These are phyloP conservation scores for Apostichopus parvimensis DNA, from an alignment of 35 echinoderm and acorn worm genomes.

Conservation along the genomic window DNA sequence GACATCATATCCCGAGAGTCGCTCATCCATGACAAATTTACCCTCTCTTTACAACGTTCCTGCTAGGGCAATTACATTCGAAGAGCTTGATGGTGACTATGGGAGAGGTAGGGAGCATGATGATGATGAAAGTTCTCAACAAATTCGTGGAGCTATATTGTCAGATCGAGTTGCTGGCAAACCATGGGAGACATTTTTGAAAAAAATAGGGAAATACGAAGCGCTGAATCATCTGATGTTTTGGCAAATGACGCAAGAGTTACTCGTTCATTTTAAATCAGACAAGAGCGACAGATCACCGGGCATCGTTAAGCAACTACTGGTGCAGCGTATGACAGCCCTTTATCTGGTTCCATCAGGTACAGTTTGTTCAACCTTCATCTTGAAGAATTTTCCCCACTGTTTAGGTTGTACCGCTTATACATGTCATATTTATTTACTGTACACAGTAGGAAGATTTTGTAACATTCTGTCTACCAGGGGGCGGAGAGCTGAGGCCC, in stretches of 20 bases:
- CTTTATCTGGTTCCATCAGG: slow-evolving; percentile 35
- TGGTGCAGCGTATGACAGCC: slow-evolving; percentile 21
- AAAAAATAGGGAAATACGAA: slow-evolving; percentile 8
- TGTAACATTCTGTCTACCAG: no score
- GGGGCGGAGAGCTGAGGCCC: no score
- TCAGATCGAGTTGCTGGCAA: slow-evolving; percentile 80
- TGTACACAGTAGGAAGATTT: no score
- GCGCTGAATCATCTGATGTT: slow-evolving; percentile 75
- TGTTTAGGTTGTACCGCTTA: no score
- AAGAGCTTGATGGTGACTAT: slow-evolving; percentile 5
- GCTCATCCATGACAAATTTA: not conserved
- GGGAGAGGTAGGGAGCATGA: not conserved
- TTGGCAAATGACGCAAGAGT: slow-evolving; percentile 83
- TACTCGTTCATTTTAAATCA: slow-evolving; percentile 29
- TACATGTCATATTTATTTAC: no score
- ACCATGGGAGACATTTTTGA: slow-evolving; percentile 78
- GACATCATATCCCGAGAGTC: not conserved
- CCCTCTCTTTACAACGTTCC: not conserved
- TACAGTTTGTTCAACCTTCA: not conserved
- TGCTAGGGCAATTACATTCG: not conserved
- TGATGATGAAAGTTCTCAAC: not conserved
- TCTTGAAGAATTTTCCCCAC: no score
- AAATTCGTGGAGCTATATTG: slow-evolving; percentile 61
- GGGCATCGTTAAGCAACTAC: not conserved
- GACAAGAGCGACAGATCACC: not conserved